Evolutionary conservation across 2,888 invertebrate genomes (phyloP).

Genomic region (Diadromus collaris): DNA sequence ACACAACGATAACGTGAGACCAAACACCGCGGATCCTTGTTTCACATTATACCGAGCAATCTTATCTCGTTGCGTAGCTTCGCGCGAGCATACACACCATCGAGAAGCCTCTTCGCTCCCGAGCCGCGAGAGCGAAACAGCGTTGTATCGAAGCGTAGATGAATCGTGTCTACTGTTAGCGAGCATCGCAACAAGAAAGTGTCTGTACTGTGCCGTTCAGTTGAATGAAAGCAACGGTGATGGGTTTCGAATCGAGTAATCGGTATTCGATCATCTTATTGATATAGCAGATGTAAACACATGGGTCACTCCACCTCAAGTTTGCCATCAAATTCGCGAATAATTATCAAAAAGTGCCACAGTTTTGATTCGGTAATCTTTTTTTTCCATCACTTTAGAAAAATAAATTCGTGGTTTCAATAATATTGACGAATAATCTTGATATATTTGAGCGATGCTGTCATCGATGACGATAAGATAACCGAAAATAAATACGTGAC

Average conservation of each 20-base stretch:
- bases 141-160: conserved; percentile 49
- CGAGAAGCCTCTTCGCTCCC: conserved; percentile 19
- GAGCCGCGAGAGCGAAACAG: conserved; percentile 6
- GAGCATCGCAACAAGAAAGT: conserved; percentile 56
- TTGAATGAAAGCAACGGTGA: conserved; percentile 20
- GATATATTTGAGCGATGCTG: not conserved
- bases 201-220: conserved; percentile 50
- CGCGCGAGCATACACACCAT: not conserved
- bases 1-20: conserved; percentile 41
- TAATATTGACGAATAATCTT: not conserved
- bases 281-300: conserved; percentile 5
- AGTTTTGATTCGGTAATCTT: not conserved
- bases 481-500: not conserved
- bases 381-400: not conserved
- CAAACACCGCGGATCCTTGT: conserved; percentile 54
- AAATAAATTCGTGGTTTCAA: not conserved
- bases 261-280: conserved; percentile 40
- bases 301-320: not conserved
- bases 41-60: conserved; percentile 43
- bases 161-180: conserved; percentile 61
- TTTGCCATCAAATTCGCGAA: not conserved
- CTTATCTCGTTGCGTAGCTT: conserved; percentile 50
- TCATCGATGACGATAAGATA: not conserved
- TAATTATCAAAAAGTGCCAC: not conserved
- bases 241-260: conserved; percentile 30